Evolutionary conservation across 2,797 vertebrate species (phyloP), one percentile per base, ranked within the genome.

Genomic region (Pogonophryne albipinna): DNA sequence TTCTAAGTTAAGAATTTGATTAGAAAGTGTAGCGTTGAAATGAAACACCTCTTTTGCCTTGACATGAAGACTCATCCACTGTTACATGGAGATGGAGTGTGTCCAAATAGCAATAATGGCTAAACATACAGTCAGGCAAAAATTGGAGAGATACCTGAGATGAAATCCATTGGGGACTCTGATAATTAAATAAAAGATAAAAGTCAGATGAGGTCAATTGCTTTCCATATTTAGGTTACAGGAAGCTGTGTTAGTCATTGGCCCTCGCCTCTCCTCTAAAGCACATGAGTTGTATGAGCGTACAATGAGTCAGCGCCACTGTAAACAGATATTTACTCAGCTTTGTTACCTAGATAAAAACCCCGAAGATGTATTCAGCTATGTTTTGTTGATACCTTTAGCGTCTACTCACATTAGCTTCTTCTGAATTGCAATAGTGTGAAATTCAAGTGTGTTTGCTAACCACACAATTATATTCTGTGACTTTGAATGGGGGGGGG

Each of bases 181-280:
- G 20, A 84, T 75, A 77, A 78, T 85, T 67, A 66, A 89, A 85
- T 82, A 67, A 87, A 81, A 79, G 38, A 83, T 76, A 80, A 67
- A 55, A 80, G 58, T 72, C 9, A 0, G 34, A 70, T 71, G 49
- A 79, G 79, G 62, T 84, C 44, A 89, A 88, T 66, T 67, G 69
- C 11, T 82, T 87, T 89, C 56, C 71, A 75, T 71, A 79, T 87
- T 82, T 78, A 82, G 83, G 66, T 73, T 70, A 84, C 31, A 74
- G 62, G 74, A 64, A 74, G 64, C 79, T 70, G 78, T 51, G n/a
- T 81, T 71, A 85, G 83, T 82, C 80, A 83, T 53, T 62, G 60
- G 61, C 62, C 38, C 34, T 10, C 34, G 64, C 65, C 65, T 87
- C 74, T 80, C 56, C 56, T 82, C 52, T 49, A 57, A 66, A 80